phyloP scores from a whole-genome alignment of 2,113 vertebrate species.

The Bufo bufo region DNA sequence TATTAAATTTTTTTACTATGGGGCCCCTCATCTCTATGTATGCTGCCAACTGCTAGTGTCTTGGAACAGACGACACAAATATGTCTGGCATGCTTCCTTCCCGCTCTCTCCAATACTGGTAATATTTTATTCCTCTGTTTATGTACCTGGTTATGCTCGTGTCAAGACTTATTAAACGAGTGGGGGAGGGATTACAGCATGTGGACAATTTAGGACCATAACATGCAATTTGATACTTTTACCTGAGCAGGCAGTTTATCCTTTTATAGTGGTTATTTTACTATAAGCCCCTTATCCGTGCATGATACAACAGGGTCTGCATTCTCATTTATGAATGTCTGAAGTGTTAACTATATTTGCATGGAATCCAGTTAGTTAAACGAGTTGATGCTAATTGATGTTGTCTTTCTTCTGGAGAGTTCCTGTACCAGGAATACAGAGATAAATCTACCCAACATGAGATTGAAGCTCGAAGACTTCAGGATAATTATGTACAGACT shows the following conservation, averaged over 20 bases:
- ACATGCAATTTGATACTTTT: not conserved
- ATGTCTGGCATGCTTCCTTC: too few relatives aligned
- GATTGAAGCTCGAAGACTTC: constrained; percentile 87
- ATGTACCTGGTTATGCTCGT: not conserved
- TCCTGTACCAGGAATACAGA: constrained; percentile 95
- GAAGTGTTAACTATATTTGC: not conserved
- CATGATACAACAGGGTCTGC: not conserved
- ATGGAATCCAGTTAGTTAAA: not conserved
- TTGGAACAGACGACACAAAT: too few relatives aligned
- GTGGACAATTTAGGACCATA: not conserved
- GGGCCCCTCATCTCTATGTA: too few relatives aligned
- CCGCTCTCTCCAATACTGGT: too few relatives aligned
- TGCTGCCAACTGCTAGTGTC: too few relatives aligned
- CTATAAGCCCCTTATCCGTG: not conserved
- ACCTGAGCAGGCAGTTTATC: not conserved
- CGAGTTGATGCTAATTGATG: not conserved
- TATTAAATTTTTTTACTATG: too few relatives aligned
- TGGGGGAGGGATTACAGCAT: not conserved
- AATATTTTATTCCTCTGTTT: not conserved
- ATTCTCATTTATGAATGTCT: not conserved
- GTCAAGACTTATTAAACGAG: not conserved
- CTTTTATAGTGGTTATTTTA: not conserved
- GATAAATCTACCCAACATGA: constrained; percentile 92
- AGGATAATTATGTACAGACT: constrained; percentile 69
- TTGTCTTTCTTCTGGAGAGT: constrained; percentile 71